phyloP scores from a whole-genome alignment of 2,113 vertebrate genomes.

The Sterrhoptilus dennistouni region DNA sequence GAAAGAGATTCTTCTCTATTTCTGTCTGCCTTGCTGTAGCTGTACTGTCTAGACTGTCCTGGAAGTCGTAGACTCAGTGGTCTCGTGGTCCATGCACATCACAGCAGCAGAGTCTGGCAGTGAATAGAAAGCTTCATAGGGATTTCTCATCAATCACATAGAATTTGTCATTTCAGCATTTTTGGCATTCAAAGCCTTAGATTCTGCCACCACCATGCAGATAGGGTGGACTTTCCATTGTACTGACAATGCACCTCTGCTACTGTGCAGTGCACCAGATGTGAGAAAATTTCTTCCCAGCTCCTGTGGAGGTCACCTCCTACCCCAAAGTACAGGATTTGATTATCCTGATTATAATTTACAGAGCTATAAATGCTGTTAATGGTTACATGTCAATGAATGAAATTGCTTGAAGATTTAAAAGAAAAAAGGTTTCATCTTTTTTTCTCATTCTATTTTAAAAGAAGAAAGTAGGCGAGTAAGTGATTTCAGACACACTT shows the following conservation, averaged over 20 bases:
- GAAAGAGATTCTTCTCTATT: not conserved
- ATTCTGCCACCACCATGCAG: not conserved
- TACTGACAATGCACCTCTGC: not conserved
- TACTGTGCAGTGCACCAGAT: not conserved
- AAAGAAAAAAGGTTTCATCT: fast-evolving
- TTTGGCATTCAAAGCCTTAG: not conserved
- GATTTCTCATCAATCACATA: not conserved
- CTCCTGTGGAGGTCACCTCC: not conserved
- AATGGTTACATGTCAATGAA: not conserved
- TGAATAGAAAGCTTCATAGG: not conserved
- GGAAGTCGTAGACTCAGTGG: not conserved
- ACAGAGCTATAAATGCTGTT: not conserved
- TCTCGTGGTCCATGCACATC: fast-evolving
- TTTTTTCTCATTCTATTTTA: not conserved
- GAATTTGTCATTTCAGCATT: not conserved
- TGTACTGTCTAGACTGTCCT: not conserved
- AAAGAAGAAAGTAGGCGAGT: not conserved
- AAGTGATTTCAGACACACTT: not conserved
- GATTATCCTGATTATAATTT: conserved; percentile 8
- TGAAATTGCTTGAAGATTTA: not conserved
- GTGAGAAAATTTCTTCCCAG: not conserved
- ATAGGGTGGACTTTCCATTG: not conserved
- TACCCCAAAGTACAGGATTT: not conserved
- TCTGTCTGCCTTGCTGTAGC: conserved; percentile 1
- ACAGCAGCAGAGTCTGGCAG: not conserved